Evolutionary conservation across 2,888 invertebrate genomes (phyloP), one percentile per base, ranked within the genome.

Genomic region (Fragum whitleyi): DNA sequence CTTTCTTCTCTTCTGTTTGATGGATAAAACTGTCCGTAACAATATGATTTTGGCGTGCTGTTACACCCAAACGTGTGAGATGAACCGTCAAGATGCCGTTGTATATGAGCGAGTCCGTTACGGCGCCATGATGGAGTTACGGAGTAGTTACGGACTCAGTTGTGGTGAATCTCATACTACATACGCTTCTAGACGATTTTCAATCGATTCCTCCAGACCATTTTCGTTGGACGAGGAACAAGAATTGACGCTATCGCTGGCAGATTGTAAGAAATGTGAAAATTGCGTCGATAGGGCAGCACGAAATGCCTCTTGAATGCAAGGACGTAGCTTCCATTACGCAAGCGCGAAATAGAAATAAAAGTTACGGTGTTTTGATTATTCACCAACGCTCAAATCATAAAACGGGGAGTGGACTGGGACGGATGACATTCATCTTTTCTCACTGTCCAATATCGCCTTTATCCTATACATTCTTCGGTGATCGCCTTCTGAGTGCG

Each of bases 1-100:
- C 32, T 86, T 76, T 57, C 36, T 81, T 16, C 62, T 86, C 9
- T 81, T 85, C 42, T 84, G 82, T 53, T n/a, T 86, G 11, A 73
- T 79, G 39, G 86, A 86, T 36, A 70, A 55, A 42, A 80, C 80
- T 32, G 77, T 84, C 1, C 32, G 67, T 7, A 53, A 7, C 28
- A 11, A 32, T 6, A 5, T 61, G 32, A 6, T 28, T 28, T 9
- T 23, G 57, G 26, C 57, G 5, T 57, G 57, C 23, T 57, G 57
- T 57, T 57, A 57, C 23, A 23, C 23, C 3, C 28, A 26, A 57
- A 23, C 26, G 6, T 26, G 57, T 26, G 57, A 23, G 14, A 7
- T 21, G 3, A 57, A 26, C 23, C 57, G 26, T 57, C 14, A 47
- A 14, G 57, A 14, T 23, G 23, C 9, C 6, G 26, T 57, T n/a